These are phyloP conservation scores for Zalophus californianus DNA, from an alignment of 2,797 vertebrate species.

Conservation along the genomic window DNA sequence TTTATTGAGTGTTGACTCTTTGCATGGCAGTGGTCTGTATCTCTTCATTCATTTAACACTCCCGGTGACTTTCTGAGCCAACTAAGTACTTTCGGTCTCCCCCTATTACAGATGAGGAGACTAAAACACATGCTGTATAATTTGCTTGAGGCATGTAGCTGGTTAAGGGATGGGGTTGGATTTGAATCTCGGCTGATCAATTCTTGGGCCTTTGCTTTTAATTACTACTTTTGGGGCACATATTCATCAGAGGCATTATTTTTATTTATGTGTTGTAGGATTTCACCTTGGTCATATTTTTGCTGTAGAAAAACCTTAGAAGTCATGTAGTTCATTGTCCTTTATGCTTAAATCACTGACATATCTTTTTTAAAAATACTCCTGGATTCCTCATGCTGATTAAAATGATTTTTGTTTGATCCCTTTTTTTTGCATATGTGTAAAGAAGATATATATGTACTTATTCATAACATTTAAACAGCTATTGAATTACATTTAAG, in stretches of 20 bases:
- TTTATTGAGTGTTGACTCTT: not conserved
- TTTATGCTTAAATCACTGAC: not conserved
- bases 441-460: not conserved
- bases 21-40: not conserved
- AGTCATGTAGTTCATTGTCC: not conserved
- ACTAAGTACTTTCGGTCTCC: not conserved
- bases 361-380: not conserved
- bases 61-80: not conserved
- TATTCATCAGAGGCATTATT: slow-evolving; percentile 27
- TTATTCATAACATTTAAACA: slow-evolving; percentile 35
- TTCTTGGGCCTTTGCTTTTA: not conserved
- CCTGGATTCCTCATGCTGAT: slow-evolving; percentile 8
- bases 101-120: not conserved
- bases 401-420: not conserved
- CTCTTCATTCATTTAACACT: not conserved
- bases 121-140: not conserved
- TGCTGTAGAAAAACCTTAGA: not conserved
- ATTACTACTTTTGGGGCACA: not conserved
- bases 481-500: not conserved
- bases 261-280: slow-evolving; percentile 40
- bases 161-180: not conserved
- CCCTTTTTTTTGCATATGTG: not conserved
- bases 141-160: not conserved
- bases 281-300: slow-evolving; percentile 49
- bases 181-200: not conserved